phyloP scores from a whole-genome alignment of 2,888 invertebrate genomes.

The Trissolcus japonicus region DNA sequence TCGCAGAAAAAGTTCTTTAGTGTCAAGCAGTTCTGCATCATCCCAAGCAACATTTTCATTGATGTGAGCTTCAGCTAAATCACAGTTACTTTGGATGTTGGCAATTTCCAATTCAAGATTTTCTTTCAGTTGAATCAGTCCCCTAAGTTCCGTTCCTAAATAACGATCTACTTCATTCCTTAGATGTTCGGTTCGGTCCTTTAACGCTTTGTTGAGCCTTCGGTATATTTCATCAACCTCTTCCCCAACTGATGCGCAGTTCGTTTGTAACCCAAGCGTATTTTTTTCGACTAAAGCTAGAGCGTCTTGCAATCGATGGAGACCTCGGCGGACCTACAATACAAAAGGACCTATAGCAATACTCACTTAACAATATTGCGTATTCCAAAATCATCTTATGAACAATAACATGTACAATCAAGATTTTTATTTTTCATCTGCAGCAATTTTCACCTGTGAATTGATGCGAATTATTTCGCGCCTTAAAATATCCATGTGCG shows the following conservation, averaged over 20 bases:
- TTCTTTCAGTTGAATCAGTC: constrained; percentile 91
- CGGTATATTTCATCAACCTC: constrained; percentile 96
- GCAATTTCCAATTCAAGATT: constrained; percentile 95
- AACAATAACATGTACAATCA: no score
- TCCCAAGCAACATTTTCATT: constrained; percentile 94
- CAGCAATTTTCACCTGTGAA: constrained; percentile 81
- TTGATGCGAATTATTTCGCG: constrained; percentile 93
- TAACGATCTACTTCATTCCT: constrained; percentile 95
- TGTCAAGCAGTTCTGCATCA: constrained; percentile 93
- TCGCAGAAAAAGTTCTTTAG: constrained; percentile 96
- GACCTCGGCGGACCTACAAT: constrained; percentile 84
- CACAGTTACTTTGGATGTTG: constrained; percentile 97
- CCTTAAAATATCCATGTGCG: constrained; percentile 96
- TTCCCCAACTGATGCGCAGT: constrained; percentile 92
- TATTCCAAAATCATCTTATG: no score
- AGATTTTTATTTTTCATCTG: not conserved
- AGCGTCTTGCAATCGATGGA: constrained; percentile 92
- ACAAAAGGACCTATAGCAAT: no score
- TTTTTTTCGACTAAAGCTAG: constrained; percentile 91
- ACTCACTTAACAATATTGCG: no score
- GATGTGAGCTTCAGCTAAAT: constrained; percentile 96
- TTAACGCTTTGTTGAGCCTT: constrained; percentile 90
- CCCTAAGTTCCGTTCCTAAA: constrained; percentile 90
- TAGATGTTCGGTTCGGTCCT: constrained; percentile 91
- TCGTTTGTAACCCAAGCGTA: constrained; percentile 90